Conservation (phyloP, 2,113 vertebrate species). For the Speoplatyrhinus poulsoni region DNA sequence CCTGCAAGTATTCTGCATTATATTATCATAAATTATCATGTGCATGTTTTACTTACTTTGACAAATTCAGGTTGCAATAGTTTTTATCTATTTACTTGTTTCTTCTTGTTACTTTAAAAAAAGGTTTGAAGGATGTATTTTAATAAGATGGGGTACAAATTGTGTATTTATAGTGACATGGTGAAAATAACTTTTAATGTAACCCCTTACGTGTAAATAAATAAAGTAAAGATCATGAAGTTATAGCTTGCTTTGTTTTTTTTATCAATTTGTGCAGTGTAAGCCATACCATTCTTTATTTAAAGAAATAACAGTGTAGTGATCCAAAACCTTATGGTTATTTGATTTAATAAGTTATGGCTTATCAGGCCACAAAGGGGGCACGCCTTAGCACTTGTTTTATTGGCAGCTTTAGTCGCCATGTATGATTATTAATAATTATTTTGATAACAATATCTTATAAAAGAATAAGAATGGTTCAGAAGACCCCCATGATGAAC, state of each 20-base stretch:
- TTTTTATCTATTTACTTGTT: conserved; percentile 50
- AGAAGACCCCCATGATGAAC: too few relatives aligned
- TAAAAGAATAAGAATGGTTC: too few relatives aligned
- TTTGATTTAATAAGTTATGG: too few relatives aligned
- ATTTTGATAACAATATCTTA: too few relatives aligned
- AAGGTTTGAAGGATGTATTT: conserved; percentile 72
- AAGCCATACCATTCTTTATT: too few relatives aligned
- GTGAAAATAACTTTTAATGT: conserved; percentile 63
- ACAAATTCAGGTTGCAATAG: conserved; percentile 53
- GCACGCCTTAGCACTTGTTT: too few relatives aligned
- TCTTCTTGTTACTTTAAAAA: conserved; percentile 55
- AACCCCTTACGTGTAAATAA: conserved; percentile 72
- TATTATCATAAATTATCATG: conserved; percentile 62
- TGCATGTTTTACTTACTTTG: conserved; percentile 75
- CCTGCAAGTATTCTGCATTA: conserved; percentile 55
- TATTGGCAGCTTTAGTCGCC: too few relatives aligned
- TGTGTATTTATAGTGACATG: conserved; percentile 71
- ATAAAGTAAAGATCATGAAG: conserved; percentile 36
- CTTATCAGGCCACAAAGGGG: too few relatives aligned
- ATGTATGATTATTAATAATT: too few relatives aligned
- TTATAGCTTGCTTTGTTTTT: background rate
- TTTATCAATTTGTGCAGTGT: background rate
- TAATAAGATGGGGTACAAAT: conserved; percentile 51
- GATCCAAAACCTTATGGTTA: too few relatives aligned
- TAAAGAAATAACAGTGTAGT: too few relatives aligned